Evolutionary conservation across 2,888 invertebrate genomes (phyloP), one percentile per base, ranked within the genome.

Genomic region (Hypselothyrea guttata): DNA sequence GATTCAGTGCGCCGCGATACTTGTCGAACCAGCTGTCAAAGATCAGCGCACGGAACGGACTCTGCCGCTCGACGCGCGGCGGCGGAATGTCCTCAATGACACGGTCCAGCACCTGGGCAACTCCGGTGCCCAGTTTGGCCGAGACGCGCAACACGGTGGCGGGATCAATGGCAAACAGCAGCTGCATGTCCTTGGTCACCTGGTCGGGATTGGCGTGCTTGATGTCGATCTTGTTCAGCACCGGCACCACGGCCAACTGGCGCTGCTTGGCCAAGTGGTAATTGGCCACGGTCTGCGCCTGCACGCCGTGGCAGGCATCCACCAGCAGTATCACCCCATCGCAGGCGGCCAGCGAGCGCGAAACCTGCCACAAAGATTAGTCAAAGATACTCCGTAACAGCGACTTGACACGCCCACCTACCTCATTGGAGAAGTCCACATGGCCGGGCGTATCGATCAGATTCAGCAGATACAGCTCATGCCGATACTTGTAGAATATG

Each of bases 391-490:
- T 1, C 4, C 9, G 5, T 2, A 8, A 0, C 30, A n/a, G n/a
- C n/a, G n/a, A n/a, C n/a, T 31, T 9, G 15, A 16, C 9, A 16
- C 35, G 13, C 4, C 35, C 0, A 4, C 60, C 68, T 79, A 98
- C 98, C 92, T 99, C 98, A 91, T 96, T 97, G 11, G 96, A 94
- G 90, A 99, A 99, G 90, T 99, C 99, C 0, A 98, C 98, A 92
- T 99, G 99, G 1, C 99, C 98, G 4, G 99, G 99, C 12, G 99
- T 99, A 89, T 99, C 99, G 78, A 99, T 98, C 16, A 99, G 92
- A 90, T 99, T 99, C 1, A 99, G 91, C 27, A 98, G 91, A 90
- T 97, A 98, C 15, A 92, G 90, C 81, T 93, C 91, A 49, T 92
- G 93, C 22, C 75, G 64, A 81, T 94, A 93, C 16, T 91, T 91